Base-by-base conservation (phyloP, 2,888 invertebrate genomes). In the Luffia ferchaultella region DNA sequence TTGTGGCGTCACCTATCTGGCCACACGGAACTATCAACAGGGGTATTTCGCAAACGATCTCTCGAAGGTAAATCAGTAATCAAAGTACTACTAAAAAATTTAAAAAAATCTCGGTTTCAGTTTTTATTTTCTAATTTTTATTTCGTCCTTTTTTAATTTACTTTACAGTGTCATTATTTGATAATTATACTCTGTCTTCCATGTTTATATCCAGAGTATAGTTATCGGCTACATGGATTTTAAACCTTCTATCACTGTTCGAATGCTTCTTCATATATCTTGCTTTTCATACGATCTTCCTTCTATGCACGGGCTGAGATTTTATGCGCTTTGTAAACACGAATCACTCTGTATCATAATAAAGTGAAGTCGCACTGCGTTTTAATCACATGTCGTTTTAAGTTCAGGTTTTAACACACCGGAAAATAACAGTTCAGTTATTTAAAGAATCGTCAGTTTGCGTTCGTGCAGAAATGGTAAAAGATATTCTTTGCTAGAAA, bases 21-120 rank as follows among this genome's bases (percentile, higher is more conserved):
- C 80, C 73, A 74, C 78, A 72, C 75, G 47, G 50, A 47, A 15
- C 50, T 43, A 44, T 45, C 82, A 73, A 71, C 84, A 93, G 93
- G 93, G 90, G 93, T 93, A 90, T 93, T 93, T 93, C 93, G 93
- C 93, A 93, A 93, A 93, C 92, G 93, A 92, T 93, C 93, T 90
- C 93, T 93, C 91, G 93, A 93, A 93, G 93, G 93, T 93, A 93
- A 93, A 90, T 90, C 88, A 70, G 20, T 69, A 76, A 73, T 66
- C 75, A 68, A 71, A 71, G 67, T 70, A 65, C 60, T 64, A 64
- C 61, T 68, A 65, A 65, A 70, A 67, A 67, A 19, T 16, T 20
- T 18, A 12, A 40, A 66, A 67, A 73, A 70, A 67, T 65, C 62
- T 75, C 75, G 72, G 73, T 18, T 76, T 73, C 60, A 70, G 67